These are phyloP conservation scores for Tenthredo amoena DNA, from an alignment of 2,888 invertebrate species.

Conservation along the genomic window DNA sequence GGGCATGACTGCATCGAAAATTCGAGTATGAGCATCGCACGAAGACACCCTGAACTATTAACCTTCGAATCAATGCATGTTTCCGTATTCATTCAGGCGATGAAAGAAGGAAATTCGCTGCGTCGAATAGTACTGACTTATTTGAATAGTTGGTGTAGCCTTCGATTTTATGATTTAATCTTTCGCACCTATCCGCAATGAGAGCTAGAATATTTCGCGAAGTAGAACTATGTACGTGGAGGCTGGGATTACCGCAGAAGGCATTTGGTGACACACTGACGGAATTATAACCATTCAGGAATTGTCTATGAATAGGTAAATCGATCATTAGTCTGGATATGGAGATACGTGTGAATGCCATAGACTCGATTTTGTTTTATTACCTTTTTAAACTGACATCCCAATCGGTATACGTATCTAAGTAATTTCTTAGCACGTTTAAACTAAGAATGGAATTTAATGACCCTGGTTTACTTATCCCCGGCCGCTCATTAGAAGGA, in stretches of 20 bases:
- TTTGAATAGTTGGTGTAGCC: not conserved
- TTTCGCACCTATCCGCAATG: not conserved
- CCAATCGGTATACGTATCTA: not conserved
- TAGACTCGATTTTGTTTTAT: slow-evolving; percentile 17
- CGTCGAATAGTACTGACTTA: slow-evolving; percentile 13
- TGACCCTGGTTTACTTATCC: slow-evolving; percentile 29
- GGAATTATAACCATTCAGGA: slow-evolving; percentile 4
- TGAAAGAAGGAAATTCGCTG: not conserved
- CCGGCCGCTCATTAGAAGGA: not conserved
- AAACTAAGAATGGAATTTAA: not conserved
- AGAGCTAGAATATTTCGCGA: not conserved
- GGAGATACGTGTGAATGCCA: slow-evolving; percentile 36
- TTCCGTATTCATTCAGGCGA: not conserved
- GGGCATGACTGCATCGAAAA: slow-evolving; percentile 39
- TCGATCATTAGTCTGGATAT: slow-evolving; percentile 40
- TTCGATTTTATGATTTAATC: not conserved
- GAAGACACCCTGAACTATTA: not conserved
- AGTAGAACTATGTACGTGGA: not conserved
- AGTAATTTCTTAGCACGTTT: not conserved
- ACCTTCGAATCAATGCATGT: not conserved
- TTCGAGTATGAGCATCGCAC: not conserved
- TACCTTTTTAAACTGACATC: not conserved
- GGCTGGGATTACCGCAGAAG: not conserved
- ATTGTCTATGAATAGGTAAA: slow-evolving; percentile 1
- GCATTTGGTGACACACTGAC: not conserved